Evolutionary conservation across 2,113 vertebrate genomes (phyloP).

Genomic region (Himantopus leucocephalus): DNA sequence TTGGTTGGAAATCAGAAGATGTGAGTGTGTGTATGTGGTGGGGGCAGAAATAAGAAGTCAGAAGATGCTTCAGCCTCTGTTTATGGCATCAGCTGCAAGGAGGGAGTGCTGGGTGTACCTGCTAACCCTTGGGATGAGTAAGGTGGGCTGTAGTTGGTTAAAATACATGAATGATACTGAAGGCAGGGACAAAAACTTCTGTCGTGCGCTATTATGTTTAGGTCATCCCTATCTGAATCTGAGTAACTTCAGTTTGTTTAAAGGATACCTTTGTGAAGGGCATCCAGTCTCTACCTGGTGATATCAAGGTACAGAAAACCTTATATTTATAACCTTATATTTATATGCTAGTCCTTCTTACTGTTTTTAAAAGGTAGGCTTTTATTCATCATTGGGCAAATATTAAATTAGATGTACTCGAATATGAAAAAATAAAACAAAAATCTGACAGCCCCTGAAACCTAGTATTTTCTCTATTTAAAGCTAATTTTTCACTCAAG

Average conservation of each 20-base stretch:
- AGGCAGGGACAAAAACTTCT: neutral
- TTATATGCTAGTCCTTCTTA: neutral
- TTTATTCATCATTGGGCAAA: neutral
- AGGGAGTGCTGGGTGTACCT: neutral
- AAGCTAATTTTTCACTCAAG: neutral
- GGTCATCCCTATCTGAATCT: neutral
- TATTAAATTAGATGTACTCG: neutral
- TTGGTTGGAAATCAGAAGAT: neutral
- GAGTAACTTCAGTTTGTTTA: neutral
- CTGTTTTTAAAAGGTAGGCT: neutral
- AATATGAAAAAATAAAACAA: neutral
- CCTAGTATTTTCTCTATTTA: neutral
- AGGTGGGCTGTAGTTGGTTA: neutral
- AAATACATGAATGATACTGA: neutral
- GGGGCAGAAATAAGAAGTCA: neutral
- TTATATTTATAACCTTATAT: neutral
- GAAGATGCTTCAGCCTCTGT: neutral
- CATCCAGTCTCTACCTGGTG: neutral
- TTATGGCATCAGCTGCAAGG: neutral
- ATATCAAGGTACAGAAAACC: neutral
- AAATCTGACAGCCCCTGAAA: neutral
- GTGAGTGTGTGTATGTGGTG: fast-evolving
- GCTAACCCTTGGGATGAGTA: neutral
- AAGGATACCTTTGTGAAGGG: neutral
- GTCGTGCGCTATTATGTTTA: neutral